Evolutionary conservation across 2,113 vertebrate species (phyloP).

Genomic region (Alligator sinensis): DNA sequence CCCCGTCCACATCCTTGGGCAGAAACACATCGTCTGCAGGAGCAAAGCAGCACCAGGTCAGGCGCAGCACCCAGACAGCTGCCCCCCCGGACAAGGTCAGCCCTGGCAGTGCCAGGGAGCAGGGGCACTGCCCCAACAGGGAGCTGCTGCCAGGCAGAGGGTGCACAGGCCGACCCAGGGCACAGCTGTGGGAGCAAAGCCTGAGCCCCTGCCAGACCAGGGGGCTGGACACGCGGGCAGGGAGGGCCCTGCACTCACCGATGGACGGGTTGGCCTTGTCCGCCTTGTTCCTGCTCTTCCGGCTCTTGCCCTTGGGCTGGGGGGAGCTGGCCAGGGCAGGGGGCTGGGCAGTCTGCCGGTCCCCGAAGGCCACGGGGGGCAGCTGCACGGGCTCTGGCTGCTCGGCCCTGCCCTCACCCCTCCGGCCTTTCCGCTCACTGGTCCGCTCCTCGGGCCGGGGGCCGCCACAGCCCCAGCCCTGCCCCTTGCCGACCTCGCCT

Average conservation of each 20-base stretch:
- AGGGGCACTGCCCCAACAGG: too few species aligned
- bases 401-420: slow-evolving; percentile 66
- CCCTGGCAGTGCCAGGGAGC: too few species aligned
- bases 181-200: not conserved
- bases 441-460: slow-evolving; percentile 76
- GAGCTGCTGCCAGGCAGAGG: too few species aligned
- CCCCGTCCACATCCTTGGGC: slow-evolving; percentile 94
- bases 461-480: slow-evolving; percentile 70
- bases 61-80: not conserved
- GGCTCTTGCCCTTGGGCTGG: slow-evolving; percentile 90
- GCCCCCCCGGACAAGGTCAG: not conserved
- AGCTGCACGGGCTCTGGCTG: slow-evolving; percentile 14
- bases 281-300: slow-evolving; percentile 92
- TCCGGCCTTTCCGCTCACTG: slow-evolving; percentile 69
- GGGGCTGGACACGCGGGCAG: not conserved
- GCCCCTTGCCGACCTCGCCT: slow-evolving; percentile 76
- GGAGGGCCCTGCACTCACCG: slow-evolving; percentile 78
- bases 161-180: too few species aligned
- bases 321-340: slow-evolving; percentile 76
- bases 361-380: not conserved
- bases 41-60: slow-evolving; percentile 51
- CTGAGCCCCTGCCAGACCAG: not conserved
- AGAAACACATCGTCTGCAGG: slow-evolving; percentile 95
- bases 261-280: slow-evolving; percentile 89
- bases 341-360: slow-evolving; percentile 16